Evolutionary conservation across 2,888 invertebrate genomes (phyloP), one percentile per base, ranked within the genome.

Genomic region (Euspilapteryx auroguttella): DNA sequence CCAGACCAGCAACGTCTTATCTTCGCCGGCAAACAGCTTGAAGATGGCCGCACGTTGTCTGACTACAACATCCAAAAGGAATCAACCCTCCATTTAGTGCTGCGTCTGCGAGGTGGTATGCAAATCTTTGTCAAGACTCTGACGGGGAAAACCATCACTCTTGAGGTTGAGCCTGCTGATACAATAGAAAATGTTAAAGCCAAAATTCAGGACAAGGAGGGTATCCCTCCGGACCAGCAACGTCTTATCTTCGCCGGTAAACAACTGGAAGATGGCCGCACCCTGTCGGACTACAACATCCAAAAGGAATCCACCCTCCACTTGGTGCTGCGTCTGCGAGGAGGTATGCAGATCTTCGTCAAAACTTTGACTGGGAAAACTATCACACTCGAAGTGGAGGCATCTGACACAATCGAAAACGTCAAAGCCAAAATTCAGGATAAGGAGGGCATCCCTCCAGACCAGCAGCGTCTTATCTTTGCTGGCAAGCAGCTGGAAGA

Each of bases 51-150:
- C 28, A 54, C 52, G 0, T 29, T 54, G 0, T 53, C 52, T 0
- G 50, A 54, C 27, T 50, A 54, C 27, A 57, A 56, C 1, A 56
- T 58, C 0, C 57, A 58, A 10, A 55, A 59, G 7, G 58, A 58
- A 10, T 56, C 56, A 0, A 58, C 56, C 0, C 37, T 57, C 0
- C 56, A 58, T 1, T 34, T 54, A 0, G 54, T 54, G 0, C 12
- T 54, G 2, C 42, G 52, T 32, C 40, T 49, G 1, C 38, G 57
- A 11, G 57, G 57, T 31, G 57, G 57, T 27, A 58, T 58, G 58
- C 58, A 57, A 22, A 58, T 52, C 2, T 52, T 54, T 21, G 51
- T 54, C 0, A 54, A 54, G 25, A 54, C 53, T 0, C 30, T 54
- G 9, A 54, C 53, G 12, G 53, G 51, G 0, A 54, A 54, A 25